phyloP scores from a whole-genome alignment of 1,140 invertebrate genomes.

The Kradibia gibbosae region DNA sequence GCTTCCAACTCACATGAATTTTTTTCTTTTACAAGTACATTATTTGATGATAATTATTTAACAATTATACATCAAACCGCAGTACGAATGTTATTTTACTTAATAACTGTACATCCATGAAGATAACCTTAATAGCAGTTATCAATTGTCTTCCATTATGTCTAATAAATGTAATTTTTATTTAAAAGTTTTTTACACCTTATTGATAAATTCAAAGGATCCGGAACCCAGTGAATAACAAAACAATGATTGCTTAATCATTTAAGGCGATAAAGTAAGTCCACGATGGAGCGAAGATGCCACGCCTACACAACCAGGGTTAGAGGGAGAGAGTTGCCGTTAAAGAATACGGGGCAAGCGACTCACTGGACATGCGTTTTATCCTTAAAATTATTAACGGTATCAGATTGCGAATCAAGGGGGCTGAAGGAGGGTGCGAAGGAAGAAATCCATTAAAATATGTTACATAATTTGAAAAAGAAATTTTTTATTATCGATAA shows the following conservation, averaged over 20 bases:
- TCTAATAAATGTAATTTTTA: background rate
- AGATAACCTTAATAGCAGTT: conserved; percentile 8
- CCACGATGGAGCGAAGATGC: background rate
- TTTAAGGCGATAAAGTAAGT: background rate
- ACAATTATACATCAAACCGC: background rate
- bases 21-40: background rate
- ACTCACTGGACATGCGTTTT: too few relatives aligned
- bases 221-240: background rate
- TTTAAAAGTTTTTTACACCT: background rate
- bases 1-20: background rate
- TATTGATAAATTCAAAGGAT: background rate
- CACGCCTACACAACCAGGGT: background rate
- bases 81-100: background rate
- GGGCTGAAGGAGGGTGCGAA: too few relatives aligned
- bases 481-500: too few relatives aligned
- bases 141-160: background rate
- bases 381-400: too few relatives aligned
- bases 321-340: background rate
- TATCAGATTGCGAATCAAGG: too few relatives aligned
- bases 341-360: too few relatives aligned
- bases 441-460: too few relatives aligned
- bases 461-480: too few relatives aligned
- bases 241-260: background rate
- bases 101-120: background rate
- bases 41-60: background rate